Percentiles rank a stretch among this genome's conserved stretches.
phyloP scores from a whole-genome alignment of 2,888 invertebrate species.

The Eilema caniola region DNA sequence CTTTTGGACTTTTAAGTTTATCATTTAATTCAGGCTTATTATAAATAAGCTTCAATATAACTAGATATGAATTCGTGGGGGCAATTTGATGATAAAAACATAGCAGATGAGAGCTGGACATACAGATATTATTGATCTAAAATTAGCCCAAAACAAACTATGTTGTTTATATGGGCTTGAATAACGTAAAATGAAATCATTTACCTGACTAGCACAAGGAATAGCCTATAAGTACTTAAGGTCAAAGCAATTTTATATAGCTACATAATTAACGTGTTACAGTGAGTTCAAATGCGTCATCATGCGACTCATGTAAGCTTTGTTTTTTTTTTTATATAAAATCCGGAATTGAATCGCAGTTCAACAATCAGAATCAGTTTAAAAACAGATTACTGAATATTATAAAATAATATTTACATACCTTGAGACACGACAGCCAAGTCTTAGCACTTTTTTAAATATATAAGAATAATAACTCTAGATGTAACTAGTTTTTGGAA shows the following conservation, averaged over 20 bases:
- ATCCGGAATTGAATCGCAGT: constrained; percentile 10
- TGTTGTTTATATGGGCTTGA: background rate
- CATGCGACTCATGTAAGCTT: constrained; percentile 13
- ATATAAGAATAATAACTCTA: background rate
- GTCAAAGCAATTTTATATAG: constrained; percentile 24
- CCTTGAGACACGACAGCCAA: constrained; percentile 24
- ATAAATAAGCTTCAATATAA: background rate
- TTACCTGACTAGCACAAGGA: constrained; percentile 10
- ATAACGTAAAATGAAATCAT: constrained; percentile 16
- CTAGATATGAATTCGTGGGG: background rate
- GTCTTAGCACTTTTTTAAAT: constrained; percentile 18
- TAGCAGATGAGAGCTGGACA: background rate
- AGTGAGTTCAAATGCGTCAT: constrained; percentile 32
- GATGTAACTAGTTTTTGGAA: constrained; percentile 25
- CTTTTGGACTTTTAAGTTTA: background rate
- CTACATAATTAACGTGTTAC: constrained; percentile 19
- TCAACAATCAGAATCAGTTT: background rate
- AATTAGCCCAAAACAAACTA: background rate
- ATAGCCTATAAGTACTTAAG: constrained; percentile 22
- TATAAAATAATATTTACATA: constrained; percentile 23
- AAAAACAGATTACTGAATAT: background rate
- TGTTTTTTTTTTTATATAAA: constrained; percentile 18
- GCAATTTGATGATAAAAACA: background rate
- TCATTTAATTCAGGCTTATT: background rate
- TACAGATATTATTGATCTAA: background rate